These are phyloP conservation scores for Amaurobius ferox DNA, from an alignment of 2,888 invertebrate genomes.

Conservation along the genomic window DNA sequence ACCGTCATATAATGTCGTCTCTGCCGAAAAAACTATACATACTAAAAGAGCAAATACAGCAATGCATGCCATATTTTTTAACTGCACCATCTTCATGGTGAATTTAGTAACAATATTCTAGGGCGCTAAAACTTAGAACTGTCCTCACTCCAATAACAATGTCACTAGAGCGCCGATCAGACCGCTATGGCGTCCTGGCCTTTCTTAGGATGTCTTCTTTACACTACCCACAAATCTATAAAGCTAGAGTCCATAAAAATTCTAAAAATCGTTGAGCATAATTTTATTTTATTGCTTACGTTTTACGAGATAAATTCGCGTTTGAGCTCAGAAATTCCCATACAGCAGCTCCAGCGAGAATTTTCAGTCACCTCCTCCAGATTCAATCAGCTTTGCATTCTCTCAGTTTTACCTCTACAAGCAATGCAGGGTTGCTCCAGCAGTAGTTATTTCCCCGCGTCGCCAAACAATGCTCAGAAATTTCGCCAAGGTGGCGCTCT, in stretches of 20 bases:
- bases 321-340: slow-evolving; percentile 20
- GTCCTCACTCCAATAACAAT: slow-evolving; percentile 65
- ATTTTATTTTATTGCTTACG: background rate
- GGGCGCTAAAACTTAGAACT: slow-evolving; percentile 49
- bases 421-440: slow-evolving; percentile 49
- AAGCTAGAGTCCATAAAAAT: background rate
- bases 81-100: slow-evolving; percentile 38
- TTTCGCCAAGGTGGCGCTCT: slow-evolving; percentile 21
- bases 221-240: background rate
- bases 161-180: slow-evolving; percentile 51
- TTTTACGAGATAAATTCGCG: slow-evolving; percentile 25
- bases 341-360: slow-evolving; percentile 28
- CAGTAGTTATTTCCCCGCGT: background rate
- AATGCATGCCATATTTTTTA: slow-evolving; percentile 35
- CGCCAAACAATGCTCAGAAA: slow-evolving; percentile 31
- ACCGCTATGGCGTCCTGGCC: slow-evolving; percentile 61
- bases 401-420: slow-evolving; percentile 66
- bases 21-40: slow-evolving; percentile 28
- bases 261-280: background rate
- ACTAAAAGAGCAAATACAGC: slow-evolving; percentile 36
- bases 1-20: slow-evolving; percentile 54
- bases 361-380: slow-evolving; percentile 40
- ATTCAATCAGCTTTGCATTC: slow-evolving; percentile 65
- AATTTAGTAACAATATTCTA: slow-evolving; percentile 20
- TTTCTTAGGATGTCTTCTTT: slow-evolving; percentile 9